Evolutionary conservation across 2,888 invertebrate genomes (phyloP), one percentile per base, ranked within the genome.

Genomic region (Chamaedrilus cognettii): DNA sequence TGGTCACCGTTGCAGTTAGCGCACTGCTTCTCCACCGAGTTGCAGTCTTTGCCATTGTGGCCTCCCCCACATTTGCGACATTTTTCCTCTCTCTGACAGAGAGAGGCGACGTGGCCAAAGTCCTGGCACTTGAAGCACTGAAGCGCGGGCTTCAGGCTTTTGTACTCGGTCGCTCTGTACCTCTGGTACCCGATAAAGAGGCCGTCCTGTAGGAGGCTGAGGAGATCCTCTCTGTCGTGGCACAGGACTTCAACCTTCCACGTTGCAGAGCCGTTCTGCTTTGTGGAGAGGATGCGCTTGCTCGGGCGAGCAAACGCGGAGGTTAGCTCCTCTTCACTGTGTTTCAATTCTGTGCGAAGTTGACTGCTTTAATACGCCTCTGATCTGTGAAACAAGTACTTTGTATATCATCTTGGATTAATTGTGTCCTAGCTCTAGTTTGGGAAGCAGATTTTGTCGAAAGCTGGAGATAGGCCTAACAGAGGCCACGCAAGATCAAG

Each of bases 61-160:
- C 26, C 15, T 23, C 26, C 15, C 11, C 28, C 55, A 52, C 55
- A 52, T 52, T 23, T 26, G 15, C 28, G 11, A 26, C 55, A 52
- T 23, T 52, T 7, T 23, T 19, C 15, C 26, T 52, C 15, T 7
- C 23, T 26, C 7, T 11, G 7, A 26, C 55, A 52, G 28, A 19
- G 7, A 7, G 11, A 7, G 5, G 55, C 55, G 7, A 52, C 15
- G 55, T 52, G 55, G 26, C 15, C 55, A 26, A 52, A 52, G 28
- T 7, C 55, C 55, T 52, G 55, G 28, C 55, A 52, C 15, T 52
- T 52, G 55, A 23, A 52, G 55, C 55, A 52, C 28, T 52, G 55
- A 19, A 52, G 55, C 11, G 55, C 55, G 5, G 26, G 11, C 26
- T 52, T 11, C 11, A 7, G 19, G 7, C 15, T 19, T 7, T 15